Base-by-base conservation (phyloP, 1,140 invertebrate genomes). In the Ceratoteleas bidentatus region DNA sequence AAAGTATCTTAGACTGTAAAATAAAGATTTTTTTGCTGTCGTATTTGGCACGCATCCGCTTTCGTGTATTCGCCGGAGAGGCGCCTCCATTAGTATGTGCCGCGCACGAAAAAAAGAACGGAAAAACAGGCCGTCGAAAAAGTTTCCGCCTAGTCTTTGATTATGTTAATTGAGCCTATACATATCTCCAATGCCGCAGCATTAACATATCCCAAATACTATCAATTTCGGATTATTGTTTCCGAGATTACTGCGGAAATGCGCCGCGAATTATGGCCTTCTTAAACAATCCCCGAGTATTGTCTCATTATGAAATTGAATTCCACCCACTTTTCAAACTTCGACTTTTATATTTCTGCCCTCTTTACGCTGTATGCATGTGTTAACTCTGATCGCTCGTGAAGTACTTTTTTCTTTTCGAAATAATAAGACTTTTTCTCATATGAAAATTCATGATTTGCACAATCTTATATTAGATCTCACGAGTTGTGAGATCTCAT, bases 21-120 rank as follows among this genome's bases (percentile, higher is more conserved):
- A 76, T 69, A 68, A 49, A 76, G 57, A 61, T 76, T 68, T 76
- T 76, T 74, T 53, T 52, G 10, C 56, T 15, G 54, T 40, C 72
- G 38, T 68, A 62, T 76, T 76, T 76, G 64, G 73, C 64, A 76
- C 73, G 34, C 57, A 68, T 76, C 16, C 58, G 50, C 57, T 62
- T 62, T 68, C 33, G 40, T 68, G 13, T 61, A 13, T 32, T 43
- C 61, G 72, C 54, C 72, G 14, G 11, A 52, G 47, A 8, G 62
- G 62, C 64, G 73, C 57, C 64, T 62, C 50, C 64, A 68, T 76
- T 76, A 76, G 49, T 49, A 76, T 62, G 40, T 68, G 49, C 45
- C 16, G 24, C 14, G 6, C 45, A 52, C 24, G 47, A 75, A 75
- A 66, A 58, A 24, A 24, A 24, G 24, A 24, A 24, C 24, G 24